These are phyloP conservation scores for Malacoctenus gilli DNA, from an alignment of 2,797 vertebrate genomes.

Conservation along the genomic window DNA sequence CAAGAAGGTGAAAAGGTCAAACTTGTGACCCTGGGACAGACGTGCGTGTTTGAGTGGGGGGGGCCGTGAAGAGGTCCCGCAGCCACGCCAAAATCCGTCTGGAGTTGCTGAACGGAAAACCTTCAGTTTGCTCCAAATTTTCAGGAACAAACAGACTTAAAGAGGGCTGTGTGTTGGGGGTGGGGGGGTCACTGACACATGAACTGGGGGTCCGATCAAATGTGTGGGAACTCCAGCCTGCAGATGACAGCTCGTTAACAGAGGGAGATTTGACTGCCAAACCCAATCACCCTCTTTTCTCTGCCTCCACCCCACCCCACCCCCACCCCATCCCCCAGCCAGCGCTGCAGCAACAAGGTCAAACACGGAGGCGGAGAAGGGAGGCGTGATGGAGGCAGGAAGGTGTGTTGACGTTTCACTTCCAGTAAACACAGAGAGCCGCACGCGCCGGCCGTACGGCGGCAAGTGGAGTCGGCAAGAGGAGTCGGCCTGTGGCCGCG, in stretches of 20 bases:
- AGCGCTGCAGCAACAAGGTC: constrained; percentile 72
- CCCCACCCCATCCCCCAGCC: neutral
- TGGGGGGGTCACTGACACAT: constrained; percentile 37
- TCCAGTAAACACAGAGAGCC: constrained; percentile 6
- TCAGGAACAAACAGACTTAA: constrained; percentile 29
- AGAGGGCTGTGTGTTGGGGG: constrained; percentile 17
- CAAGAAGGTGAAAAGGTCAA: constrained; percentile 66
- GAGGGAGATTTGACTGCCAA: constrained; percentile 64
- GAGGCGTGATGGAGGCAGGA: constrained; percentile 17
- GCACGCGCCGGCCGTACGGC: neutral
- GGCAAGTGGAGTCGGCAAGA: no score
- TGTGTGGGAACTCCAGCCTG: constrained; percentile 74
- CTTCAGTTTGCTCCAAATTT: neutral
- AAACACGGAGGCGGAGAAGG: constrained; percentile 50
- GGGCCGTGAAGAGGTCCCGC: neutral
- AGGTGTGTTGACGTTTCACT: constrained; percentile 29
- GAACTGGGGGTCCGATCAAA: constrained; percentile 26
- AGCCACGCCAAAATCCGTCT: constrained; percentile 4
- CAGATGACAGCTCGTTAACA: constrained; percentile 78
- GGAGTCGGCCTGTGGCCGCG: no score
- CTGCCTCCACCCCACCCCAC: constrained; percentile 1
- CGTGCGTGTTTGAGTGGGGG: neutral
- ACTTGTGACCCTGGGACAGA: constrained; percentile 40
- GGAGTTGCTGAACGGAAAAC: constrained; percentile 1
- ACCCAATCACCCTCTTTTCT: constrained; percentile 50